Percentiles rank a stretch among this genome's conserved stretches.
Conservation (phyloP, 23 tunicate genomes). For the Trididemnum nubilum region DNA sequence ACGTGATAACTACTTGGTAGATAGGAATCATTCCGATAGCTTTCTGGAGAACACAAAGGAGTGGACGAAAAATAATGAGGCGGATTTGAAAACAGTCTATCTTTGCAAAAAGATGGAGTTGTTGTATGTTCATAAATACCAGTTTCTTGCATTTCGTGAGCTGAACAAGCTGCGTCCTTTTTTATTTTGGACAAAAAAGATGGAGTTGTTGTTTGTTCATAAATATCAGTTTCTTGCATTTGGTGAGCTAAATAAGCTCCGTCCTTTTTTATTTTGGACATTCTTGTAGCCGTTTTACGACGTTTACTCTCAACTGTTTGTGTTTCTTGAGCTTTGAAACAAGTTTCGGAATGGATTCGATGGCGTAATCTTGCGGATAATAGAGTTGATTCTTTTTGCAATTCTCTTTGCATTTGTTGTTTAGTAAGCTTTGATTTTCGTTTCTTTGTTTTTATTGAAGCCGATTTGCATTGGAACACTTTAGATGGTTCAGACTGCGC, state of each 20-base stretch:
- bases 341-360: not conserved
- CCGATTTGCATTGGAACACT: constrained; percentile 41
- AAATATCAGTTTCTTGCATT: too few relatives aligned
- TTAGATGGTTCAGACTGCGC: constrained; percentile 70
- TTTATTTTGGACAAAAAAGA: too few relatives aligned
- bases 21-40: constrained; percentile 11
- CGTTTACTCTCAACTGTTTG: not conserved
- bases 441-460: constrained; percentile 2
- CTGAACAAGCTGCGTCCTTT: too few relatives aligned
- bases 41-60: not conserved
- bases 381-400: not conserved
- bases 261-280: not conserved
- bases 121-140: not conserved
- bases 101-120: too few relatives aligned
- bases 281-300: not conserved
- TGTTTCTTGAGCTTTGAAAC: too few relatives aligned
- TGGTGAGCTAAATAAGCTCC: not conserved
- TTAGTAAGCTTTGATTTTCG: not conserved
- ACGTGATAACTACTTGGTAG: constrained; percentile 44
- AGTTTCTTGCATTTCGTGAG: too few relatives aligned
- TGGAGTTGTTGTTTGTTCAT: too few relatives aligned
- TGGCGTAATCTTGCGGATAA: not conserved
- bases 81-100: not conserved
- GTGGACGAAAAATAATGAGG: not conserved
- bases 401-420: not conserved